These are phyloP conservation scores for Panurus biarmicus DNA, from an alignment of 2,113 vertebrate species.

Conservation along the genomic window DNA sequence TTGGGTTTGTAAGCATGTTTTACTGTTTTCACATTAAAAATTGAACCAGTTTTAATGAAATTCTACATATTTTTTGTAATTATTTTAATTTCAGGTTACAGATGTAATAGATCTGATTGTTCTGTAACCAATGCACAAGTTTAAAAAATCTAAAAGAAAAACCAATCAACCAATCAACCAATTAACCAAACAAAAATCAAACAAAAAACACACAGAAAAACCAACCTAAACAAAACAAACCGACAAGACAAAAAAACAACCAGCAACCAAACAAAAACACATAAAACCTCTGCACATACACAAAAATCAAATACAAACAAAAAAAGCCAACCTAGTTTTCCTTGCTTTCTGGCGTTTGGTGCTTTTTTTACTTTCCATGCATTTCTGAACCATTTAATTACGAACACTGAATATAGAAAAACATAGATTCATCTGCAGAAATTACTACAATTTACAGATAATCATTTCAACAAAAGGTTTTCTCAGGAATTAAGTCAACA, in stretches of 20 bases:
- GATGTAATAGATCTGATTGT: background rate
- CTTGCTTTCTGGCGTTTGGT: rapidly evolving
- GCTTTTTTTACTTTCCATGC: background rate
- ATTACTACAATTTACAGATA: background rate
- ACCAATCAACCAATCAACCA: background rate
- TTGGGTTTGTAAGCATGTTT: background rate
- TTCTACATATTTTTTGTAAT: background rate
- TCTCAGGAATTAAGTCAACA: background rate
- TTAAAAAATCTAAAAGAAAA: background rate
- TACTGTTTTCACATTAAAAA: background rate
- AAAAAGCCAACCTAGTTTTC: rapidly evolving
- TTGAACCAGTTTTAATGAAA: background rate
- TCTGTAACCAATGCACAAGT: background rate
- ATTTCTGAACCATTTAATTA: background rate
- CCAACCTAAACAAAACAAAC: background rate
- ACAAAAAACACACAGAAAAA: background rate
- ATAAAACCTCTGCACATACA: rapidly evolving
- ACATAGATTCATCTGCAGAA: background rate
- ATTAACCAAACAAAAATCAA: background rate
- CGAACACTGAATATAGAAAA: background rate
- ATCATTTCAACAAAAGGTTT: background rate
- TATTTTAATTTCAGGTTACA: background rate
- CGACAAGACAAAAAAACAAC: background rate
- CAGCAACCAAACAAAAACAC: background rate
- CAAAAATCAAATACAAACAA: background rate